Conservation (phyloP, 2,797 vertebrate genomes). For the Syndactyla subalaris region DNA sequence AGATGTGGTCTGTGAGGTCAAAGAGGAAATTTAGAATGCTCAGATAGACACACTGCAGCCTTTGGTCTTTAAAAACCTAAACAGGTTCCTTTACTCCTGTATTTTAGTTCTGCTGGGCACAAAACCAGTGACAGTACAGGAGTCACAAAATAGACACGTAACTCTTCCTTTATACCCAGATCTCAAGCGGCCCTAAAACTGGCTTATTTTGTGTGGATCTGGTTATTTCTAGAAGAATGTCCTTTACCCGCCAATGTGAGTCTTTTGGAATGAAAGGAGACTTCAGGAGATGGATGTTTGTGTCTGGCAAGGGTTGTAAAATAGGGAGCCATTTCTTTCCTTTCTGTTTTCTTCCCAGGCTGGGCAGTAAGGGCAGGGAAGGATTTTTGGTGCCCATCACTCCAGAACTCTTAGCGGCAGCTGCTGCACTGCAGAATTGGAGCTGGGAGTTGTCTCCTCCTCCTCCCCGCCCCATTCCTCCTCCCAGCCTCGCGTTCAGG, state of each 20-base stretch:
- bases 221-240: background rate
- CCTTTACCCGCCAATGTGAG: background rate
- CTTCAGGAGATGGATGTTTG: background rate
- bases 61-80: background rate
- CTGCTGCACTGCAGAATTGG: slow-evolving; percentile 65
- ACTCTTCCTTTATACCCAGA: background rate
- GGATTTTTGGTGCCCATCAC: background rate
- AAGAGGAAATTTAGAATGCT: background rate
- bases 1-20: background rate
- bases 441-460: slow-evolving; percentile 48
- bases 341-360: background rate
- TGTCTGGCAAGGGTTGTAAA: background rate
- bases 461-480: slow-evolving; percentile 18
- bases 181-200: background rate
- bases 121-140: background rate
- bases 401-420: background rate
- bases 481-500: background rate
- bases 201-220: background rate
- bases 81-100: background rate
- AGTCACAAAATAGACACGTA: background rate
- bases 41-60: background rate
- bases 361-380: background rate
- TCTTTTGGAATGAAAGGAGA: background rate
- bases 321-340: background rate
- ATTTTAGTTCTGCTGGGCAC: background rate